Evolutionary conservation across 2,888 invertebrate species (phyloP).

Genomic region (Phaedon cochleariae): DNA sequence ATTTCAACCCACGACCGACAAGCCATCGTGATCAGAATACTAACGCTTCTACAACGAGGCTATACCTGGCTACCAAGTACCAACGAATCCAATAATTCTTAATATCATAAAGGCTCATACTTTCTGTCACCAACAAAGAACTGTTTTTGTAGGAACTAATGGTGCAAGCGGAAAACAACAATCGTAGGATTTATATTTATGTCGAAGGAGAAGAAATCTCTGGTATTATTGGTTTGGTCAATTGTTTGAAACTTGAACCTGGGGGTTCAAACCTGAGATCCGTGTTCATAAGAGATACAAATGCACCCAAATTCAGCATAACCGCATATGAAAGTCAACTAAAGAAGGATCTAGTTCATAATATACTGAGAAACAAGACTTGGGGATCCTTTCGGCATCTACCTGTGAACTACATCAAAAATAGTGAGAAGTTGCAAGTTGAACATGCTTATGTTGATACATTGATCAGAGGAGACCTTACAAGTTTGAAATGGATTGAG

Average conservation of each 20-base stretch:
- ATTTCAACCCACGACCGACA: no score
- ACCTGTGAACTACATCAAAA: slow-evolving; percentile 56
- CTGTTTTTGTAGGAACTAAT: slow-evolving; percentile 64
- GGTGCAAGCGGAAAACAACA: slow-evolving; percentile 69
- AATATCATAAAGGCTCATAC: no score
- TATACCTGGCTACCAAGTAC: no score
- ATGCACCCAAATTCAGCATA: slow-evolving; percentile 69
- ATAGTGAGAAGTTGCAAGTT: slow-evolving; percentile 67
- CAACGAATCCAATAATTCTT: no score
- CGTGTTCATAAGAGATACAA: slow-evolving; percentile 74
- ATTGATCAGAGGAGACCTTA: slow-evolving; percentile 89
- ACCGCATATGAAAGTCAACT: slow-evolving; percentile 71
- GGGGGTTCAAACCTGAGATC: slow-evolving; percentile 82
- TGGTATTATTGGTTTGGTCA: slow-evolving; percentile 88
- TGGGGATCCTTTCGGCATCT: slow-evolving; percentile 93
- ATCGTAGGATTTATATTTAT: slow-evolving; percentile 72
- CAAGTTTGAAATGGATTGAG: slow-evolving; percentile 93
- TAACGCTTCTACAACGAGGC: no score
- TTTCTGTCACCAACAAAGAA: no score
- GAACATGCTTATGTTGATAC: slow-evolving; percentile 97
- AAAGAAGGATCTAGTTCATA: slow-evolving; percentile 82
- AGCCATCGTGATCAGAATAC: no score
- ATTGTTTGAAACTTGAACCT: slow-evolving; percentile 88
- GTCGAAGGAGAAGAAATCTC: slow-evolving; percentile 73
- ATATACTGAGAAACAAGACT: slow-evolving; percentile 80